A percentile compares a stretch with the other conserved stretches of the same genome.
Evolutionary conservation across 2,888 invertebrate genomes (phyloP).

Genomic region (Cephus pulcher): DNA sequence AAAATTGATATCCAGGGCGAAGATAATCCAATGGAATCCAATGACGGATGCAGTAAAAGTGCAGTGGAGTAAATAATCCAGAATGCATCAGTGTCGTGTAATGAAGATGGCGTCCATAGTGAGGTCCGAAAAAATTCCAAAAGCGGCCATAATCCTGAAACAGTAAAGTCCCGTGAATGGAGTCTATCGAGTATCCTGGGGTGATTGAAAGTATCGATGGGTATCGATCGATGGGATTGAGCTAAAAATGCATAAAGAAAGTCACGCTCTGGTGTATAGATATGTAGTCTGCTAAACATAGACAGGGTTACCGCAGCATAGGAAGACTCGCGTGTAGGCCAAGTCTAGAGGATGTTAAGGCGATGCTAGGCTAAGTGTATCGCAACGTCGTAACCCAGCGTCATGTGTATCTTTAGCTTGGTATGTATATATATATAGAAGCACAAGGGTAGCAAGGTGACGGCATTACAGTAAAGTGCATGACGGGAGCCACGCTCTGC

Average conservation of each 20-base stretch:
- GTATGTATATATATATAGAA: neutral
- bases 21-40: no score
- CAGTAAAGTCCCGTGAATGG: neutral
- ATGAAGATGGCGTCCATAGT: no score
- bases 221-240: neutral
- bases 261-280: neutral
- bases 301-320: neutral
- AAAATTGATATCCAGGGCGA: no score
- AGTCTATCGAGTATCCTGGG: neutral
- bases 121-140: neutral
- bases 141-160: neutral
- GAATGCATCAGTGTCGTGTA: no score
- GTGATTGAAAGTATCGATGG: neutral
- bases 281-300: neutral
- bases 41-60: no score
- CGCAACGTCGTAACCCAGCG: neutral
- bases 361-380: conserved; percentile 9
- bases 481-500: conserved; percentile 5
- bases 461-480: neutral
- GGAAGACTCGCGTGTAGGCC: neutral
- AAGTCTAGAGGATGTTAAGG: conserved; percentile 7
- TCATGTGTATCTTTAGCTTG: neutral
- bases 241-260: neutral
- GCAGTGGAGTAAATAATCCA: no score
- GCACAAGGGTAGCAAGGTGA: neutral